These are phyloP conservation scores for Meloidogyne chitwoodi DNA, from an alignment of 1,140 invertebrate genomes.

Conservation along the genomic window DNA sequence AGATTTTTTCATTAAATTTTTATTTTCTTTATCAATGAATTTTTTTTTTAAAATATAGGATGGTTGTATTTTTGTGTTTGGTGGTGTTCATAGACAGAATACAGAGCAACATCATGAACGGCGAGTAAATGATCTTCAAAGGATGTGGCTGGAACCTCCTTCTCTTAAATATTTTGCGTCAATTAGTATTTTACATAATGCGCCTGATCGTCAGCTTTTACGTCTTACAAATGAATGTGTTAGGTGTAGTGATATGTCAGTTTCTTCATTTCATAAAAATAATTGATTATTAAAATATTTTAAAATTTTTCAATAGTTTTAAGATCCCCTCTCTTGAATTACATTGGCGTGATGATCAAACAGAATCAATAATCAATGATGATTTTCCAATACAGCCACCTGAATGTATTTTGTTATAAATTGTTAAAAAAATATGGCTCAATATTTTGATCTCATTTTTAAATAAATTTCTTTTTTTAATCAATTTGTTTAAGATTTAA, in stretches of 20 bases:
- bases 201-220: not conserved
- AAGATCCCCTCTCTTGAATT: not conserved
- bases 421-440: not conserved
- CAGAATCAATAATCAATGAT: not conserved
- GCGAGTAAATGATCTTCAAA: conserved; percentile 55
- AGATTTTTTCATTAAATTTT: not conserved
- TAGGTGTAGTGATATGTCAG: not conserved
- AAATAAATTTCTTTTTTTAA: not conserved
- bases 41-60: not conserved
- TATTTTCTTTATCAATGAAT: not conserved
- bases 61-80: conserved; percentile 62
- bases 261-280: not conserved
- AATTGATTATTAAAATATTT: no score
- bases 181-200: not conserved
- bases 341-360: not conserved
- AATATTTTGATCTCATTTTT: not conserved
- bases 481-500: not conserved
- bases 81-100: conserved; percentile 54
- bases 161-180: conserved; percentile 69
- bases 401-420: not conserved
- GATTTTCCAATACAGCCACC: not conserved
- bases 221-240: not conserved
- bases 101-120: conserved; percentile 44
- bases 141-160: conserved; percentile 76
- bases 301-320: not conserved